Conservation (phyloP, 2,888 invertebrate species). For the Silvanus unidentatus region DNA sequence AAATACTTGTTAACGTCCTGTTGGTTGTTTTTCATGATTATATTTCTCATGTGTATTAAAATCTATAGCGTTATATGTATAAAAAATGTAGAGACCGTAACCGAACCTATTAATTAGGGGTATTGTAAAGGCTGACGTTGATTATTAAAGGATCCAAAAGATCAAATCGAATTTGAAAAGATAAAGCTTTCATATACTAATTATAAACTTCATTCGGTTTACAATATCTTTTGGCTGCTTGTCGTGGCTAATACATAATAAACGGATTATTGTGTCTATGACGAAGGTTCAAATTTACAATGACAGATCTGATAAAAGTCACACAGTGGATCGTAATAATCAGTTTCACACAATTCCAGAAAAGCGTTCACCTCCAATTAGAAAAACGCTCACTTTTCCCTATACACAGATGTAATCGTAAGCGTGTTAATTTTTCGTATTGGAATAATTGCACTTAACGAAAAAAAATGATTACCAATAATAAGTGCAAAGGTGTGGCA, state of each 20-base stretch:
- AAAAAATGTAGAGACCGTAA: neutral
- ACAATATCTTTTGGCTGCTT: slow-evolving; percentile 11
- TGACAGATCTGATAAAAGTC: slow-evolving; percentile 22
- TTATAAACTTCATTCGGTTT: slow-evolving; percentile 27
- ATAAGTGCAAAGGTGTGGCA: slow-evolving; percentile 1
- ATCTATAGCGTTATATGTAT: no score
- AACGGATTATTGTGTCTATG: slow-evolving; percentile 15
- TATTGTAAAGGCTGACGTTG: slow-evolving; percentile 32
- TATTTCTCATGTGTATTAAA: no score
- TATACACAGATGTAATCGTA: no score
- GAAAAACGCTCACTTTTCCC: no score
- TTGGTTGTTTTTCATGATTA: no score
- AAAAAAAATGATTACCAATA: neutral
- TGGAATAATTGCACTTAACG: no score
- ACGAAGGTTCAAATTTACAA: slow-evolving; percentile 18
- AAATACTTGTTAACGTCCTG: no score
- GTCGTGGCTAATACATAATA: slow-evolving; percentile 12
- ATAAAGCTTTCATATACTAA: slow-evolving; percentile 31
- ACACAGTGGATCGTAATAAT: no score
- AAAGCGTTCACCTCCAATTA: no score
- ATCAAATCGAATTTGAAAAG: slow-evolving; percentile 26
- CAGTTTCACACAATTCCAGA: no score
- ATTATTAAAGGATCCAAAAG: slow-evolving; percentile 30
- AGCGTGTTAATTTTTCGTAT: no score
- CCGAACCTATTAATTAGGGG: slow-evolving; percentile 30